Base-by-base conservation (phyloP, 2,888 invertebrate genomes). In the Marasmarcha lunaedactyla region DNA sequence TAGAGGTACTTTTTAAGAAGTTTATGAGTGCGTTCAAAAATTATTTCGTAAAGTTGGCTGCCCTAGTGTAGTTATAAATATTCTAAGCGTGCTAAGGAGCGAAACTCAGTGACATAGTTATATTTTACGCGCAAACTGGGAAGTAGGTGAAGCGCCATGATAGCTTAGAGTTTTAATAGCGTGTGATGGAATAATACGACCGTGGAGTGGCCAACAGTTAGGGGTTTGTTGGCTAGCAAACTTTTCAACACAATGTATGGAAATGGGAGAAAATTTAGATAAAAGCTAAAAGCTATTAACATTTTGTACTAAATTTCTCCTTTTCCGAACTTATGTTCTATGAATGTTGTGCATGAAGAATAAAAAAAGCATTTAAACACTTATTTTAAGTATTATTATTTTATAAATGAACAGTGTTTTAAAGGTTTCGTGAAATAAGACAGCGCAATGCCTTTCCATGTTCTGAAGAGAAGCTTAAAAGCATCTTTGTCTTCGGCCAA, bases 401-500 rank as follows among this genome's bases (percentile, higher is more conserved):
- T 30, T n/a, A n/a, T n/a, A n/a, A n/a, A n/a, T n/a, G n/a, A n/a
- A n/a, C n/a, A n/a, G n/a, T n/a, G n/a, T n/a, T n/a, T n/a, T n/a
- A n/a, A n/a, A n/a, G n/a, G 30, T 20, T 30, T 30, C n/a, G 10
- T 7, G 10, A 30, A n/a, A 4, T 7, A 30, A 30, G 10, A n/a
- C 30, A n/a, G 10, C 30, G 9, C 30, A 30, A 30, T 30, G 30
- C 3, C 11, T 20, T 35, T 39, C 38, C 38, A 7, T 36, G 20
- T 36, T 25, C 39, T 13, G 13, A 45, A 47, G 44, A 46, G 56
- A 59, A 71, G 72, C 76, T 77, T 79, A 76, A 79, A 77, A 79
- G 79, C 78, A 74, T 78, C 78, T 78, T 77, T 78, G 78, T 78
- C 76, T 77, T 73, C 51, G 61, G 54, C 62, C 70, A 60, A 71